A percentile compares a stretch with the other conserved stretches of the same genome.
Evolutionary conservation across 2,888 invertebrate genomes (phyloP).

Genomic region (Andrena haemorrhoa): DNA sequence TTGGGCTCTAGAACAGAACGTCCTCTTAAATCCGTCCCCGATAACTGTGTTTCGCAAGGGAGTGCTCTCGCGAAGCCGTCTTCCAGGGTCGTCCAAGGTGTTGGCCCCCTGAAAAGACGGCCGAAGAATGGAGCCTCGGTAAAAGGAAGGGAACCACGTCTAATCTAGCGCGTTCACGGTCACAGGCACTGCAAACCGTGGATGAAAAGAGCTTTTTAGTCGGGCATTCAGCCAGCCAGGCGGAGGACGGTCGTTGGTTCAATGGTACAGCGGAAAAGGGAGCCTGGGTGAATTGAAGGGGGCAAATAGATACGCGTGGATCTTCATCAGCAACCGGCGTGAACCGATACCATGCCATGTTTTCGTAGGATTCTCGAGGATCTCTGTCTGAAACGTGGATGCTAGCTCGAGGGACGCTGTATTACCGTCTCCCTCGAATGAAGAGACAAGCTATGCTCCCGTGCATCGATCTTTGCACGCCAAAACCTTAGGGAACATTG

Average conservation of each 20-base stretch:
- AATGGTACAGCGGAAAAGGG: conserved; percentile 16
- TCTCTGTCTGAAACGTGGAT: conserved; percentile 35
- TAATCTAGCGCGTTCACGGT: conserved; percentile 51
- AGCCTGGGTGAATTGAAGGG: conserved; percentile 38
- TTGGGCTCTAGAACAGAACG: no score
- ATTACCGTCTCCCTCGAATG: no score
- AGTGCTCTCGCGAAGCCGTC: background rate
- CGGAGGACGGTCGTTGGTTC: conserved; percentile 12
- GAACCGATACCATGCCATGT: conserved; percentile 37
- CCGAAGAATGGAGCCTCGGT: background rate
- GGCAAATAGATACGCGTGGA: conserved; percentile 33
- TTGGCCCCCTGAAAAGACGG: background rate
- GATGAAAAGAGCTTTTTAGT: conserved; percentile 58
- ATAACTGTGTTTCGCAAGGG: no score
- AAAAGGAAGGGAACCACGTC: conserved; percentile 7
- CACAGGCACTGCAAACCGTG: conserved; percentile 36
- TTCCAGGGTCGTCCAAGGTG: background rate
- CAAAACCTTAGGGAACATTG: background rate
- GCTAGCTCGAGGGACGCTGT: background rate
- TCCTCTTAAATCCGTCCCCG: no score
- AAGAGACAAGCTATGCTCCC: background rate
- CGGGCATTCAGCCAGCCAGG: conserved; percentile 29
- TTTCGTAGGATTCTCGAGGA: conserved; percentile 45
- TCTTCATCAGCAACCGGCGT: conserved; percentile 19
- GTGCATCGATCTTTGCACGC: background rate